A percentile compares a stretch with the other conserved stretches of the same genome.
Conservation (phyloP, 2,113 vertebrate genomes). For the Hippoglossus stenolepis region DNA sequence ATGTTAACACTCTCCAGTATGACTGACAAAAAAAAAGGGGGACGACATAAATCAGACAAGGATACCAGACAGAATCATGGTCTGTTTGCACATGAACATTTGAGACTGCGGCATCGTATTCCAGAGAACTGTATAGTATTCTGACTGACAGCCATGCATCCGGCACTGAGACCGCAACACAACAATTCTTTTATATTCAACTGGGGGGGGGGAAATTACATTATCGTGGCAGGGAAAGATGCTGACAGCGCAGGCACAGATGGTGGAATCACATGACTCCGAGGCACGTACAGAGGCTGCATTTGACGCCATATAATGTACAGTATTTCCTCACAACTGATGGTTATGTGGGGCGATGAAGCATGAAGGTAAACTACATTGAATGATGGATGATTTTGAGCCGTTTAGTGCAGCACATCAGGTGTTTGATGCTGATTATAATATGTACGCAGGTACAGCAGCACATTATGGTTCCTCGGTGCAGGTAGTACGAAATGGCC, state of each 20-base stretch:
- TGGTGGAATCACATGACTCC: slow-evolving; percentile 43
- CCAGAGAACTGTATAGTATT: slow-evolving; percentile 13
- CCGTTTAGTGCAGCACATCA: slow-evolving; percentile 27
- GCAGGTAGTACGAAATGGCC: background rate
- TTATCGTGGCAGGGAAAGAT: slow-evolving; percentile 45
- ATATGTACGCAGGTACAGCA: background rate
- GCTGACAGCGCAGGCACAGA: slow-evolving; percentile 67
- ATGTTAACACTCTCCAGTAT: slow-evolving; percentile 33
- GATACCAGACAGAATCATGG: slow-evolving; percentile 26
- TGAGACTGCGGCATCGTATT: slow-evolving; percentile 40
- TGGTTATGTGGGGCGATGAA: slow-evolving; percentile 6
- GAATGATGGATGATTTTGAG: slow-evolving; percentile 36
- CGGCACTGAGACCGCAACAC: slow-evolving; percentile 32
- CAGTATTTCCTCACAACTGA: slow-evolving; percentile 25
- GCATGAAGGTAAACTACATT: background rate
- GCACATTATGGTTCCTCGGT: background rate
- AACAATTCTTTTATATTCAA: slow-evolving; percentile 57
- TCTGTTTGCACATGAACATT: slow-evolving; percentile 40
- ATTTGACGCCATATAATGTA: slow-evolving; percentile 27
- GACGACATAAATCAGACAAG: slow-evolving; percentile 45
- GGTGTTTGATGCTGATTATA: slow-evolving; percentile 51
- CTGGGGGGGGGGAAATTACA: slow-evolving; percentile 43
- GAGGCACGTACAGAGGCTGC: slow-evolving; percentile 18
- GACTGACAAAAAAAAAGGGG: slow-evolving; percentile 2
- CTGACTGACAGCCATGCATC: slow-evolving; percentile 49